Evolutionary conservation across 2,797 vertebrate species (phyloP).

Genomic region (Crypturellus tataupa): DNA sequence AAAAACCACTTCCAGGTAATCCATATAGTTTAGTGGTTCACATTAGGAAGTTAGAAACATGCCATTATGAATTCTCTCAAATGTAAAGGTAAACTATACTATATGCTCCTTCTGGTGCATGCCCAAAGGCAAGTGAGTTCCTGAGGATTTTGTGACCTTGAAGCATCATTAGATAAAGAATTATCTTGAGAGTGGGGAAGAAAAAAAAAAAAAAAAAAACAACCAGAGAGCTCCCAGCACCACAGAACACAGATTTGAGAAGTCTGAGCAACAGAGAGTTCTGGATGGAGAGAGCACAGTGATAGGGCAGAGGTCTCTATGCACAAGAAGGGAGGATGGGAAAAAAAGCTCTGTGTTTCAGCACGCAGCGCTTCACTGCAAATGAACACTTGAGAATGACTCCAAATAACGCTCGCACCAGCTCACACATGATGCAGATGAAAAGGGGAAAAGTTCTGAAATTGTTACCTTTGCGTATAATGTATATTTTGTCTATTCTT

Average conservation of each 20-base stretch:
- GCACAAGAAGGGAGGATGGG: rapidly evolving
- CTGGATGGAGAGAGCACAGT: neutral
- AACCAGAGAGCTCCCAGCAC: neutral
- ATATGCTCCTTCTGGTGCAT: neutral
- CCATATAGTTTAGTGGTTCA: too few relatives aligned
- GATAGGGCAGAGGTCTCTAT: neutral
- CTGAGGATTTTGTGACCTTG: neutral
- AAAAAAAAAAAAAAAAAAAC: neutral
- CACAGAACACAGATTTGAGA: neutral
- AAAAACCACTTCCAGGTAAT: neutral
- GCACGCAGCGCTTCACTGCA: neutral
- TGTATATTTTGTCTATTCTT: neutral
- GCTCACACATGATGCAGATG: neutral
- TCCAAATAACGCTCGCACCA: neutral
- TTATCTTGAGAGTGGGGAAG: neutral
- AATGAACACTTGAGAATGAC: neutral
- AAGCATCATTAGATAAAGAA: neutral
- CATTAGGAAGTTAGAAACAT: neutral
- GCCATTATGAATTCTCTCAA: neutral
- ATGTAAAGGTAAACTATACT: neutral
- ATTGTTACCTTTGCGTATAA: neutral
- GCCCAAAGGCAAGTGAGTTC: neutral
- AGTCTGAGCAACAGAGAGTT: neutral
- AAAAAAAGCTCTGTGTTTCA: neutral
- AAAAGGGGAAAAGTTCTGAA: neutral